Conservation (phyloP, 2,797 vertebrate species). For the Psittacula derbiana region DNA sequence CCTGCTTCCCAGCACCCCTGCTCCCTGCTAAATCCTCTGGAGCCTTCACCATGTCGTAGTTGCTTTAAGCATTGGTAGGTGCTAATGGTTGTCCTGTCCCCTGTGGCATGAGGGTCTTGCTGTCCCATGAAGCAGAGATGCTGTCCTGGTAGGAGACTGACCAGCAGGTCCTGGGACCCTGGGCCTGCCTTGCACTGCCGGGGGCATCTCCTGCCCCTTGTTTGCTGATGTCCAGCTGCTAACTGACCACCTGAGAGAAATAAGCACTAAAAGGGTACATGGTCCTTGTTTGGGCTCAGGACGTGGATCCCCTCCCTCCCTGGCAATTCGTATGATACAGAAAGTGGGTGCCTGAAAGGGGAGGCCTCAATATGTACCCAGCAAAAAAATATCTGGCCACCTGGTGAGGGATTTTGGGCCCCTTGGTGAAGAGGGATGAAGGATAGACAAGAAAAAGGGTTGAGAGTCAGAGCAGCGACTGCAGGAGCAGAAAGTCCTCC, state of each 20-base stretch:
- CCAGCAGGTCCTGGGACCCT: background rate
- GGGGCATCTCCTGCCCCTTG: background rate
- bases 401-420: background rate
- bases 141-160: background rate
- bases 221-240: background rate
- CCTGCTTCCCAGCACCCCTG: background rate
- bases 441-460: background rate
- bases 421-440: background rate
- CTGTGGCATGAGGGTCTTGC: background rate
- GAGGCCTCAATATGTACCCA: accelerated
- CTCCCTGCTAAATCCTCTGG: background rate
- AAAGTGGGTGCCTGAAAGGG: background rate
- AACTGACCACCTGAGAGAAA: background rate
- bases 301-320: background rate
- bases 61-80: background rate
- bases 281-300: background rate
- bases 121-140: accelerated
- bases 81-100: accelerated
- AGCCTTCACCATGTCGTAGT: background rate
- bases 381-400: background rate
- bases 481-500: background rate
- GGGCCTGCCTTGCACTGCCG: accelerated
- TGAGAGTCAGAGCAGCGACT: background rate
- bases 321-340: background rate
- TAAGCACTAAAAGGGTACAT: background rate